A percentile compares a stretch with the other conserved stretches of the same genome.
phyloP scores from a whole-genome alignment of 1,140 invertebrate genomes.

The Condylostylus longicornis region DNA sequence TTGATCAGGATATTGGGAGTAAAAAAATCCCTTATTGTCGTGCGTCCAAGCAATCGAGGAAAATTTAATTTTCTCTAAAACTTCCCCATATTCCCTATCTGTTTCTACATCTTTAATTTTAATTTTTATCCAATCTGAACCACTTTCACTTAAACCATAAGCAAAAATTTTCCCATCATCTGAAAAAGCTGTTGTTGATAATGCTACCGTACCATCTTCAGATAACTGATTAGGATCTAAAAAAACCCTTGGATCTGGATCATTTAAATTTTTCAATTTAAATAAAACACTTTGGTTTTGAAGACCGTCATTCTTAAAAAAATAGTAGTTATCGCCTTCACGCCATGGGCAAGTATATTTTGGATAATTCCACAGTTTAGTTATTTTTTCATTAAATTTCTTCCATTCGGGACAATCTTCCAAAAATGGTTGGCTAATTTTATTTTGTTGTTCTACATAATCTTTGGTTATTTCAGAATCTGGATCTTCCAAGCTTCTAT shows the following conservation, averaged over 20 bases:
- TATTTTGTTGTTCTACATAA: conserved; percentile 87
- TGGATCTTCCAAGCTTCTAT: conserved; percentile 94
- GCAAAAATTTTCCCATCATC: conserved; percentile 82
- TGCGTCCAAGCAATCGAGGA: conserved; percentile 85
- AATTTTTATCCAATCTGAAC: conserved; percentile 92
- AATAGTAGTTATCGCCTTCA: conserved; percentile 79
- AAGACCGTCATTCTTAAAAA: conserved; percentile 85
- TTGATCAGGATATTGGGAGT: conserved; percentile 55
- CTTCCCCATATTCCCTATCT: conserved; percentile 74
- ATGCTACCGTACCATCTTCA: conserved; percentile 81
- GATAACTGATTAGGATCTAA: conserved; percentile 89
- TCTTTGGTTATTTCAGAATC: conserved; percentile 80
- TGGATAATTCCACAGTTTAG: conserved; percentile 88
- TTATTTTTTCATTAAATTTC: conserved; percentile 61
- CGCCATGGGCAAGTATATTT: conserved; percentile 81
- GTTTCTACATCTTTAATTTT: conserved; percentile 64
- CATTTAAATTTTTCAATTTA: conserved; percentile 66
- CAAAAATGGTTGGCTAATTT: conserved; percentile 73
- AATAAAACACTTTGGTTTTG: conserved; percentile 95
- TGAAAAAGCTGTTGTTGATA: conserved; percentile 67
- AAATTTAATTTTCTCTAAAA: conserved; percentile 83
- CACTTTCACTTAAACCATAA: conserved; percentile 80
- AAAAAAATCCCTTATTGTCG: conserved; percentile 90
- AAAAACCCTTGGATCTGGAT: conserved; percentile 66
- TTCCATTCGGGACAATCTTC: conserved; percentile 56